A percentile compares a stretch with the other conserved stretches of the same genome.
phyloP scores from a whole-genome alignment of 2,797 vertebrate species.

The Propithecus perrieri region DNA sequence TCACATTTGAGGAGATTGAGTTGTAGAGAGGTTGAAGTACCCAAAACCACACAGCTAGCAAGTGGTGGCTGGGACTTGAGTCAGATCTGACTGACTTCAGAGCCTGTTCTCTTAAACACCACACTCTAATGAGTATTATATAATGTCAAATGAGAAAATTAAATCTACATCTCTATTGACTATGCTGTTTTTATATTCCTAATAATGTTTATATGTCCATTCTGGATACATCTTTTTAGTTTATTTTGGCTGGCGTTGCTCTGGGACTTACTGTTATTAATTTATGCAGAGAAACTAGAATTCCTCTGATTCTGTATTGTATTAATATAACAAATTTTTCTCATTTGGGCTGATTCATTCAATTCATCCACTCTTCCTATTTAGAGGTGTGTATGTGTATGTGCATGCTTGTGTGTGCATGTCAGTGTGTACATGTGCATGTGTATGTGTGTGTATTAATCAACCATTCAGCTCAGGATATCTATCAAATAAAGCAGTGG shows the following conservation, averaged over 20 bases:
- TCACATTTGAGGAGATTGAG: not conserved
- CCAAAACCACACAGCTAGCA: not conserved
- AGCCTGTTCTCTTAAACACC: not conserved
- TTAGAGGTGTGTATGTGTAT: not conserved
- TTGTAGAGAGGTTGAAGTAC: not conserved
- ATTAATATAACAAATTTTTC: not conserved
- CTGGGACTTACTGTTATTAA: not conserved
- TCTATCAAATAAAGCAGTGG: not conserved
- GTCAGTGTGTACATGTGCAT: not conserved
- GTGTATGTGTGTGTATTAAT: not conserved
- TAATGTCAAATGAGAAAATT: not conserved
- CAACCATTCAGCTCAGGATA: not conserved
- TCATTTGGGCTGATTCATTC: not conserved
- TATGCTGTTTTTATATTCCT: not conserved
- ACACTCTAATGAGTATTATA: not conserved
- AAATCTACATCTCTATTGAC: not conserved
- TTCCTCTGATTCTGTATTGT: not conserved
- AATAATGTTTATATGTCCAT: not conserved
- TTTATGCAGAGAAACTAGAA: conserved; percentile 12
- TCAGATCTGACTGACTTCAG: not conserved
- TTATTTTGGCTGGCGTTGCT: conserved; percentile 6
- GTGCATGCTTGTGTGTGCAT: not conserved
- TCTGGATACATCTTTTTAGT: not conserved
- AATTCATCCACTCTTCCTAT: not conserved
- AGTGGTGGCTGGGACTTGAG: not conserved